Base-by-base conservation (phyloP, 2,797 vertebrate species). In the Sebastes hubbsi region DNA sequence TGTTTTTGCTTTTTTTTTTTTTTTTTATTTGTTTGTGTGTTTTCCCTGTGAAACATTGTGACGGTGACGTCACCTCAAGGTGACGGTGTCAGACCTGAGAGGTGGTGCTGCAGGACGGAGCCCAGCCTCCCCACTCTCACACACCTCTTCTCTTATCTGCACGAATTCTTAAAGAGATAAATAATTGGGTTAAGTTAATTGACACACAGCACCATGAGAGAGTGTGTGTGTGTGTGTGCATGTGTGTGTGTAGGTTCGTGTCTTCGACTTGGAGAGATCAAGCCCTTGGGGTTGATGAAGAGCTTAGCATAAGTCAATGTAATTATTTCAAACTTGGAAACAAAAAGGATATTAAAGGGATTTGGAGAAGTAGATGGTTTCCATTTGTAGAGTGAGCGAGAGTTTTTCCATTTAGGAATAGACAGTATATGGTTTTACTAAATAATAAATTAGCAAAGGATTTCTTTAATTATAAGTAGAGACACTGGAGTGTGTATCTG, bases 271-370 rank as follows among this genome's bases (percentile, higher is more conserved):
- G 46, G 80, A 71, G 78, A 77, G 62, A 81, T 83, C 65, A 63
- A 65, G 49, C 73, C 83, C 75, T 74, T 9, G 55, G 68, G 80
- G 46, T 58, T 74, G 76, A 81, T 64, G 67, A 77, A 74, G 75
- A 85, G 91, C 84, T 94, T 93, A 84, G 84, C 91, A 91, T 91
- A 90, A 81, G 65, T 89, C 88, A 56, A 81, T 84, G 77, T 87
- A 72, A 92, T 92, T 89, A 90, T 90, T 83, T 84, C 11, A 82
- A 79, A 86, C 62, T 85, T 60, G 9, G 29, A 2, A 74, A 78
- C 59, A 75, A 80, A 77, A 76, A 49, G 65, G 62, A 64, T 71
- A 65, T 86, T 73, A 80, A 72, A 66, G 55, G 75, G 87, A 82
- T 87, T 85, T 84, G 18, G 29, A 62, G 49, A 42, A 46, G 56